Evolutionary conservation across 2,888 invertebrate species (phyloP).

Genomic region (Epinotia demarniana): DNA sequence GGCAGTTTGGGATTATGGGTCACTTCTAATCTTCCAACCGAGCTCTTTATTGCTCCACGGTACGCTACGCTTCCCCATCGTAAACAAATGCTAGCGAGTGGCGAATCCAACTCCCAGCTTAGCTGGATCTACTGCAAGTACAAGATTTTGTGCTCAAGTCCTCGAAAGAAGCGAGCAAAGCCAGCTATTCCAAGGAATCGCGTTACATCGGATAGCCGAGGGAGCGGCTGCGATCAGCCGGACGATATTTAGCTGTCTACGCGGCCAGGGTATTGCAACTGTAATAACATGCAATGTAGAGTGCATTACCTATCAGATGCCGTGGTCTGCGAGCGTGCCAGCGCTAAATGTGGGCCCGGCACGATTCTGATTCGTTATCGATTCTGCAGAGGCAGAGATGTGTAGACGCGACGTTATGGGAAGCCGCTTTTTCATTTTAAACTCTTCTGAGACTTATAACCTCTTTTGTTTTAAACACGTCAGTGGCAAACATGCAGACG

Average conservation of each 20-base stretch:
- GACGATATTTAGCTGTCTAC: conserved; percentile 65
- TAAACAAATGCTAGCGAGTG: not conserved
- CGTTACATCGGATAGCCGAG: conserved; percentile 50
- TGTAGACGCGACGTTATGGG: conserved; percentile 52
- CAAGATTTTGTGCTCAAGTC: not conserved
- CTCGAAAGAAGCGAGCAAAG: conserved; percentile 2
- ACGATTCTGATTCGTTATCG: conserved; percentile 80
- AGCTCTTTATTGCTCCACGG: not conserved
- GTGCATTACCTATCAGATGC: conserved; percentile 73
- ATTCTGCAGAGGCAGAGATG: conserved; percentile 54
- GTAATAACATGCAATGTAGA: conserved; percentile 71
- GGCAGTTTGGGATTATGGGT: not conserved
- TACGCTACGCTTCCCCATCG: not conserved
- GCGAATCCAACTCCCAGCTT: not conserved
- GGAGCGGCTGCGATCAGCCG: conserved; percentile 62
- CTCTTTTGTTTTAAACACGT: too few species aligned
- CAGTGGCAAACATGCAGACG: too few species aligned
- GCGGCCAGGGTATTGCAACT: conserved; percentile 57
- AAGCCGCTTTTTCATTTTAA: not conserved
- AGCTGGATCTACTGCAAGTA: not conserved
- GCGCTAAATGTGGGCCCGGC: conserved; percentile 76
- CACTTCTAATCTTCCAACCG: not conserved
- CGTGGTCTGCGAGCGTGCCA: conserved; percentile 72
- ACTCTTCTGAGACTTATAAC: too few species aligned
- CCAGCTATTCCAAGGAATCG: conserved; percentile 45